A percentile compares a stretch with the other conserved stretches of the same genome.
phyloP scores from a whole-genome alignment of 2,888 invertebrate species.

The Andrena hattorfiana region DNA sequence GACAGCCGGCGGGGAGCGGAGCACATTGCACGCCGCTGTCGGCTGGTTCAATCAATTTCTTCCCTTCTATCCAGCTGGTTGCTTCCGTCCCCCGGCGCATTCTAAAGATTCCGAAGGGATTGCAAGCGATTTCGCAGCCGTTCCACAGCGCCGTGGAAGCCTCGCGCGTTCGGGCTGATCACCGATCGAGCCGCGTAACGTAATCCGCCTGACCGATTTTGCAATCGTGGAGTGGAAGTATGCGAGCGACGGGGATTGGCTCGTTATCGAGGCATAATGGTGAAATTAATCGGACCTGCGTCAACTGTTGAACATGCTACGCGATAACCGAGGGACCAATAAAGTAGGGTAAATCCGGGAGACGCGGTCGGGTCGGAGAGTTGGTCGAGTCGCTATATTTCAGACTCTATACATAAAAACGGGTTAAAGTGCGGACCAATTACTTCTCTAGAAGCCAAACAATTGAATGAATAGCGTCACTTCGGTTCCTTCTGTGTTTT shows the following conservation, averaged over 20 bases:
- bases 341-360: too few relatives aligned
- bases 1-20: too few relatives aligned
- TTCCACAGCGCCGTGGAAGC: slow-evolving; percentile 21
- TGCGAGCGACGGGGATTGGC: slow-evolving; percentile 28
- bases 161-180: slow-evolving; percentile 1
- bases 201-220: slow-evolving; percentile 48
- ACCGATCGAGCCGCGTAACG: slow-evolving; percentile 31
- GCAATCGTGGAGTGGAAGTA: slow-evolving; percentile 46
- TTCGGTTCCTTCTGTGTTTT: too few relatives aligned
- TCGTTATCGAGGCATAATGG: slow-evolving; percentile 37
- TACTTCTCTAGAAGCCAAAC: too few relatives aligned
- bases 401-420: too few relatives aligned
- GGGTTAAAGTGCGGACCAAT: too few relatives aligned
- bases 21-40: neutral
- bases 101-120: slow-evolving; percentile 27
- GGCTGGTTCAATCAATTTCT: slow-evolving; percentile 29
- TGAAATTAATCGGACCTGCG: slow-evolving; percentile 43
- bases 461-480: too few relatives aligned
- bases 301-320: neutral
- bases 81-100: slow-evolving; percentile 6
- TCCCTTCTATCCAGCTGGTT: neutral
- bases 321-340: neutral
- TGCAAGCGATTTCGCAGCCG: slow-evolving; percentile 32
- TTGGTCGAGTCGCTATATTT: too few relatives aligned
- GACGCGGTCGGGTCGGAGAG: too few relatives aligned